These are phyloP conservation scores for Bemisia tabaci DNA, from an alignment of 1,140 invertebrate genomes.

Conservation along the genomic window DNA sequence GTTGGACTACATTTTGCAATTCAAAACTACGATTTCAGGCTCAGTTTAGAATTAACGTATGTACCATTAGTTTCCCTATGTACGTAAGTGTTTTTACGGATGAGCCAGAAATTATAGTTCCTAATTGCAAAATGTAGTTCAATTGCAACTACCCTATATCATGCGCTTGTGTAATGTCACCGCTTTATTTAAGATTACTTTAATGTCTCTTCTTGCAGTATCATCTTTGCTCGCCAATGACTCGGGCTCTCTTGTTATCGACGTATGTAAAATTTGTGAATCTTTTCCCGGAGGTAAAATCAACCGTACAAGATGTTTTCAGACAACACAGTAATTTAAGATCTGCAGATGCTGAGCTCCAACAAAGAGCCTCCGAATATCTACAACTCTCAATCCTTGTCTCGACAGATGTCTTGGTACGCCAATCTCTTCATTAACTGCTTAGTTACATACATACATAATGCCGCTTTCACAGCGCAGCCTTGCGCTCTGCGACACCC, in stretches of 20 bases:
- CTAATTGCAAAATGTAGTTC: too few species aligned
- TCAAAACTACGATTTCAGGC: too few species aligned
- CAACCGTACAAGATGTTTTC: conserved; percentile 92
- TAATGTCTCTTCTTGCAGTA: conserved; percentile 41
- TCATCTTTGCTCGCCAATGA: conserved; percentile 93
- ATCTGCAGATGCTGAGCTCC: conserved; percentile 95
- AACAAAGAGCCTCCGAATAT: conserved; percentile 97
- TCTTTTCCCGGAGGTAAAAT: conserved; percentile 96
- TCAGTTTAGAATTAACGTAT: too few species aligned
- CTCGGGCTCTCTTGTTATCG: conserved; percentile 86
- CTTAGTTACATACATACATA: too few species aligned
- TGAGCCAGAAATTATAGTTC: too few species aligned
- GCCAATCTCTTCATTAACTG: conserved; percentile 17
- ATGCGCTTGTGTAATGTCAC: background rate
- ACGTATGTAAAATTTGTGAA: conserved; percentile 99
- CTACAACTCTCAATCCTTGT: conserved; percentile 91
- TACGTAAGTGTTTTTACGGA: too few species aligned
- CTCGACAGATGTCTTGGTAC: conserved; percentile 84
- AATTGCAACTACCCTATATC: too few species aligned
- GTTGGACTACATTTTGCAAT: too few species aligned
- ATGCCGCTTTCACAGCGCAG: too few species aligned
- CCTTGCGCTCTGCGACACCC: too few species aligned
- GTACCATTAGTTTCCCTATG: too few species aligned
- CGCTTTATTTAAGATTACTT: background rate
- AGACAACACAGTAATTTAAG: conserved; percentile 89